These are phyloP conservation scores for Luidia sarsii DNA, from an alignment of 53 echinoderm and acorn worm species.

Conservation along the genomic window DNA sequence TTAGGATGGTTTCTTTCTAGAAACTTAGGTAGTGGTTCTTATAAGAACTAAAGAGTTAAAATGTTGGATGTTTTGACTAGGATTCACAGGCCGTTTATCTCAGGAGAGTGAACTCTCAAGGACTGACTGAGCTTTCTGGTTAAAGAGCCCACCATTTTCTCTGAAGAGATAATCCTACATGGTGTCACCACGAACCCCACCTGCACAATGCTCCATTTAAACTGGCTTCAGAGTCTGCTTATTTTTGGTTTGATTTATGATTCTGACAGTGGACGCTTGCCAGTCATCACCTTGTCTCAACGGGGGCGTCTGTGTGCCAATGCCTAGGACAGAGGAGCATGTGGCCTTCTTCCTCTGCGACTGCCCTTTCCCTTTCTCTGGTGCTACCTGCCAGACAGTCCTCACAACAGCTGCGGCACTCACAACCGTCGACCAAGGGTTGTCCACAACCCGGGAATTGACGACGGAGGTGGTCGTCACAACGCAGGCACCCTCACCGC, in stretches of 20 bases:
- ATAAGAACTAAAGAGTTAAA: too few species aligned
- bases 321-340: constrained; percentile 24
- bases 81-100: too few species aligned
- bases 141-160: too few species aligned
- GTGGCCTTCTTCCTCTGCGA: constrained; percentile 65
- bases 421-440: constrained; percentile 11
- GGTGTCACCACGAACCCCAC: too few species aligned
- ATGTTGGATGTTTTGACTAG: too few species aligned
- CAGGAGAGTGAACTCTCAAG: too few species aligned
- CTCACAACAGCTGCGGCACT: not conserved
- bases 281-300: constrained; percentile 64
- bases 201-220: too few species aligned
- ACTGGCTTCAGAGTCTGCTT: too few species aligned
- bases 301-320: constrained; percentile 55
- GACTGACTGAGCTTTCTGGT: too few species aligned
- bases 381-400: constrained; percentile 32
- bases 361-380: constrained; percentile 54
- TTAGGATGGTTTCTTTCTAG: too few species aligned
- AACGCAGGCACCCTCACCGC: not conserved
- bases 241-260: not conserved
- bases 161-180: too few species aligned
- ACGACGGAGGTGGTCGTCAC: constrained; percentile 4
- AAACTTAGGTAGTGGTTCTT: too few species aligned
- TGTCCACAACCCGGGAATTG: not conserved
- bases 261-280: constrained; percentile 59